A percentile compares a stretch with the other conserved stretches of the same genome.
Conservation (phyloP, 2,113 vertebrate genomes). For the Fulica atra region DNA sequence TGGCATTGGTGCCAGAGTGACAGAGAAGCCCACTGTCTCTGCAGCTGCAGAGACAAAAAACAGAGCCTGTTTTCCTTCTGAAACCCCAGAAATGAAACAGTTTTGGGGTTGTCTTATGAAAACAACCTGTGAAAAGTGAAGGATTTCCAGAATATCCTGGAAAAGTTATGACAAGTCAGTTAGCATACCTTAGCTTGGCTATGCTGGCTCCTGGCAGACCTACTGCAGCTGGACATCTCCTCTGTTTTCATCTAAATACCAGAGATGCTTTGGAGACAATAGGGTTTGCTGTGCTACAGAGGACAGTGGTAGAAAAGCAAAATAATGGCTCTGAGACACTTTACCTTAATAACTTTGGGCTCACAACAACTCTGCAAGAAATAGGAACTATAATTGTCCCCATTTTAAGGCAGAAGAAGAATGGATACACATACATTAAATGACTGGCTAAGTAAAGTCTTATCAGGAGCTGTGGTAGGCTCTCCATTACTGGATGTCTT, state of each 20-base stretch:
- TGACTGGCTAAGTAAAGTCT: neutral
- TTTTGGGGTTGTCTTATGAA: neutral
- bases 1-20: neutral
- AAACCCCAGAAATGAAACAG: neutral
- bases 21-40: neutral
- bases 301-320: neutral
- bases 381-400: neutral
- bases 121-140: neutral
- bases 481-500: slow-evolving; percentile 1
- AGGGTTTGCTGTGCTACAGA: neutral
- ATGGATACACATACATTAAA: neutral
- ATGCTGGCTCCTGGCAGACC: neutral
- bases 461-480: neutral
- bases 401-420: slow-evolving; percentile 13
- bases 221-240: neutral
- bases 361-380: neutral
- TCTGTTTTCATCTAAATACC: neutral
- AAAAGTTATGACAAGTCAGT: neutral
- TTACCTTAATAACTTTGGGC: neutral
- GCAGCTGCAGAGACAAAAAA: neutral
- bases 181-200: neutral
- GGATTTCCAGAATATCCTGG: neutral
- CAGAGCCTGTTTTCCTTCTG: accelerated
- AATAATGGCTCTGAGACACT: neutral
- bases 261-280: neutral